A percentile compares a stretch with the other conserved stretches of the same genome.
These are phyloP conservation scores for Archips crataeganus DNA, from an alignment of 2,888 invertebrate species.

Conservation along the genomic window DNA sequence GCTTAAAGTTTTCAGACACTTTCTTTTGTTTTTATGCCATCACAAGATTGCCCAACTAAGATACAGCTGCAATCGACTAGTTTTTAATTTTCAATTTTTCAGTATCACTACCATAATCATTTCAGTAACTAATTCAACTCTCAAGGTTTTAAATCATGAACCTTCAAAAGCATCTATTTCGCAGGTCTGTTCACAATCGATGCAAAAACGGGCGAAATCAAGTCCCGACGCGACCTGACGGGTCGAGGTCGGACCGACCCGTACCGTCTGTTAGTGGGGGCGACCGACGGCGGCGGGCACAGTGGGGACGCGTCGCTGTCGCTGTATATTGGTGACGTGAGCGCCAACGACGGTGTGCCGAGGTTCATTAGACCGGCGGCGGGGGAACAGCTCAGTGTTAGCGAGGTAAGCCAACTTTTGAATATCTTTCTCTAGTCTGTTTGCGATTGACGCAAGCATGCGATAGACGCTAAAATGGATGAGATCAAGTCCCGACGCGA, in stretches of 20 bases:
- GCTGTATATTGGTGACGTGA: conserved; percentile 91
- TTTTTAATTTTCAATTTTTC: too few relatives aligned
- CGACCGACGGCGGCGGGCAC: conserved; percentile 89
- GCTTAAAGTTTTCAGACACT: too few relatives aligned
- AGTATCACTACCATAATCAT: too few relatives aligned
- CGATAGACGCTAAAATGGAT: conserved; percentile 88
- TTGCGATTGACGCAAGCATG: too few relatives aligned
- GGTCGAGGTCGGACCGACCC: conserved; percentile 92
- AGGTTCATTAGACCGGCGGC: conserved; percentile 89
- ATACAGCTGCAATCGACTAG: too few relatives aligned
- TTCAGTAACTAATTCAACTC: too few relatives aligned
- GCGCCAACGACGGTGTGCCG: conserved; percentile 93
- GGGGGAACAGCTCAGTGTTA: conserved; percentile 89
- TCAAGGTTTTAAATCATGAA: neutral
- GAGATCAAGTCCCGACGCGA: conserved; percentile 88
- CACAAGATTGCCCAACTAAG: too few relatives aligned
- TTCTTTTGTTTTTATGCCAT: too few relatives aligned
- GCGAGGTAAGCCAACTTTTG: conserved; percentile 85
- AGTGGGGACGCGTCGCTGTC: conserved; percentile 87
- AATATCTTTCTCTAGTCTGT: neutral
- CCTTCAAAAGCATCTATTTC: conserved; percentile 39
- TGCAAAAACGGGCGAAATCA: conserved; percentile 88
- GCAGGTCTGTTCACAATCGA: conserved; percentile 89
- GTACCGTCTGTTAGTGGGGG: conserved; percentile 88
- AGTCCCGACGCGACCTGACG: conserved; percentile 88